Base-by-base conservation (phyloP, 2,888 invertebrate genomes). In the Limulus polyphemus region DNA sequence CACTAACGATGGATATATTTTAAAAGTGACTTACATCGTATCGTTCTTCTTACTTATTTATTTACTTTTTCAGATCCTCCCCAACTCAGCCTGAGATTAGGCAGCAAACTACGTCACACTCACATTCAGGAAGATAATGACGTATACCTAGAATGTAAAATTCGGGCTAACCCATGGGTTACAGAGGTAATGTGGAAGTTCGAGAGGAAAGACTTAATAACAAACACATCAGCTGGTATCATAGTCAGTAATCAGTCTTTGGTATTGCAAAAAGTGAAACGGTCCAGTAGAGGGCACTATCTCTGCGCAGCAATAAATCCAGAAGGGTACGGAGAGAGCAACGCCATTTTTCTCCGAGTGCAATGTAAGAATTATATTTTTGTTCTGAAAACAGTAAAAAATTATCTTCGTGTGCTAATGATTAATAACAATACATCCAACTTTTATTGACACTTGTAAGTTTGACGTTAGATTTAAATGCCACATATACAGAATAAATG, bases 91-190 rank as follows among this genome's bases (percentile, higher is more conserved):
- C 14, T 65, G 46, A 55, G 60, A 10, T n/a, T 62, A 11, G 51
- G 62, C 7, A 5, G 50, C 2, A 61, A 46, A 12, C 47, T 17
- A 11, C 49, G 57, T 16, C 56, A 60, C 32, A 52, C 61, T 32
- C 54, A 56, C 32, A 66, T 64, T 56, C 61, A 61, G 11, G 67
- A 67, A 57, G 62, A 62, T n/a, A 67, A 90, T 74, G 90, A 90
- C 79, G 89, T 90, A 64, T 90, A 90, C 80, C 90, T 90, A 78
- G 90, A 90, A 80, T 91, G 90, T 79, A 88, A 89, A 80, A 88
- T 90, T 73, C 84, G 86, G 74, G 87, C 90, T 72, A 90, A 90
- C 79, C 90, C 90, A 49, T 84, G 84, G 65, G 88, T 86, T 7
- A 58, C 64, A 11, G 66, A 63, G 49, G 62, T 66, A 0, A 52